phyloP scores from a whole-genome alignment of 2,888 invertebrate species.

The Serripes groenlandicus region DNA sequence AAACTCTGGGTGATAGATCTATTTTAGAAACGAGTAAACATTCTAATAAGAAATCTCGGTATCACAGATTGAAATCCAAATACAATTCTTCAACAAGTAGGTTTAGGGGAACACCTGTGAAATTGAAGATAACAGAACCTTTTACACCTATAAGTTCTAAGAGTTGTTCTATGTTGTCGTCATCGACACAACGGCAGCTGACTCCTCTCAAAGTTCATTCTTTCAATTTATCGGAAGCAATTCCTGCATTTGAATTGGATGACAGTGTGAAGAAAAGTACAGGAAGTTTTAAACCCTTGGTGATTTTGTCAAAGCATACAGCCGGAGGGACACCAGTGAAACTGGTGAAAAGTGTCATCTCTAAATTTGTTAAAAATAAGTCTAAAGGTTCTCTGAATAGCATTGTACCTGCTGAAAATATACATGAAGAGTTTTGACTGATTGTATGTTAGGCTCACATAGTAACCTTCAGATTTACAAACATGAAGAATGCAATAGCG shows the following conservation, averaged over 20 bases:
- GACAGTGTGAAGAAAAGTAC: conserved; percentile 23
- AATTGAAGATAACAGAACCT: conserved; percentile 29
- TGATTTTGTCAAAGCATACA: background rate
- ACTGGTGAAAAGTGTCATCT: conserved; percentile 41
- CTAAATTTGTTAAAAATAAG: conserved; percentile 42
- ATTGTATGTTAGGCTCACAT: background rate
- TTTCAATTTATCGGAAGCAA: background rate
- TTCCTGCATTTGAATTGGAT: conserved; percentile 25
- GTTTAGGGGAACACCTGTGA: conserved; percentile 43
- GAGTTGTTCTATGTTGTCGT: conserved; percentile 26
- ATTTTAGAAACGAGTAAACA: background rate
- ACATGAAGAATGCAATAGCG: too few species aligned
- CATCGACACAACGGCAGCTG: background rate
- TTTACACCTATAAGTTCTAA: conserved; percentile 13
- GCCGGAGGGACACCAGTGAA: conserved; percentile 45
- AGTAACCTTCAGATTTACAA: too few species aligned
- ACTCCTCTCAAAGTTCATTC: conserved; percentile 22
- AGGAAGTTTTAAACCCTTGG: background rate
- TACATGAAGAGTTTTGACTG: background rate
- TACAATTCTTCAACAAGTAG: conserved; percentile 38
- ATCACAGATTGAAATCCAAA: conserved; percentile 17
- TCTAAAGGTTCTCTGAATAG: conserved; percentile 14
- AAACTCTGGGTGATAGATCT: background rate
- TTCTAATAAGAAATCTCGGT: background rate
- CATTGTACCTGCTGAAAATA: conserved; percentile 20